These are phyloP conservation scores for Latrodectus elegans DNA, from an alignment of 2,888 invertebrate genomes.

Conservation along the genomic window DNA sequence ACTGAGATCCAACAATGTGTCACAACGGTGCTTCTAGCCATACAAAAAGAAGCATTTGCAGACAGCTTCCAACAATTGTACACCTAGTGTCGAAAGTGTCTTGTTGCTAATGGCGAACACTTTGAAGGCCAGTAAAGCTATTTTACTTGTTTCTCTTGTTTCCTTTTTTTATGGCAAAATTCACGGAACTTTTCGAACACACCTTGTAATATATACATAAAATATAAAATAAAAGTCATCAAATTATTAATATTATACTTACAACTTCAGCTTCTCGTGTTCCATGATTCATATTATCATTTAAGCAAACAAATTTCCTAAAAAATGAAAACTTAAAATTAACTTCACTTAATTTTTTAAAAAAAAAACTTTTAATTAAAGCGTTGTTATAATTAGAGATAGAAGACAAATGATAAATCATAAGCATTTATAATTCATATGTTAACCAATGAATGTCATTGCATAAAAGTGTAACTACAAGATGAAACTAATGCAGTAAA, in stretches of 20 bases:
- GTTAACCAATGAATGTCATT: neutral
- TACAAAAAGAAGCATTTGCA: no score
- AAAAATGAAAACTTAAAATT: conserved; percentile 68
- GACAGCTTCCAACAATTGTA: no score
- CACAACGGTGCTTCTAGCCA: no score
- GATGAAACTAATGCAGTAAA: neutral
- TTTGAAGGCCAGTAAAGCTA: no score
- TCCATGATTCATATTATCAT: conserved; percentile 83
- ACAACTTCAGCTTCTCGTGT: conserved; percentile 76
- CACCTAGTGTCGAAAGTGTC: no score
- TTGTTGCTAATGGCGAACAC: no score
- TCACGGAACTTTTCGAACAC: no score
- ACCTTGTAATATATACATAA: no score
- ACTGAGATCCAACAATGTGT: no score
- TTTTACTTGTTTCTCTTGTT: no score
- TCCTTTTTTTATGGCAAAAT: no score
- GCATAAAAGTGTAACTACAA: neutral
- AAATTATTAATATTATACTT: conserved; percentile 16
- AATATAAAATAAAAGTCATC: no score
- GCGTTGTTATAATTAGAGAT: neutral
- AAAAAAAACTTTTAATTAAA: neutral
- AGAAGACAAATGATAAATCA: neutral
- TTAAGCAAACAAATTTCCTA: conserved; percentile 87
- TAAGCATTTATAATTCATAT: neutral
- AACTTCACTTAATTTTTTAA: neutral